Evolutionary conservation across 2,888 invertebrate species (phyloP).

Genomic region (Latheticus oryzae): DNA sequence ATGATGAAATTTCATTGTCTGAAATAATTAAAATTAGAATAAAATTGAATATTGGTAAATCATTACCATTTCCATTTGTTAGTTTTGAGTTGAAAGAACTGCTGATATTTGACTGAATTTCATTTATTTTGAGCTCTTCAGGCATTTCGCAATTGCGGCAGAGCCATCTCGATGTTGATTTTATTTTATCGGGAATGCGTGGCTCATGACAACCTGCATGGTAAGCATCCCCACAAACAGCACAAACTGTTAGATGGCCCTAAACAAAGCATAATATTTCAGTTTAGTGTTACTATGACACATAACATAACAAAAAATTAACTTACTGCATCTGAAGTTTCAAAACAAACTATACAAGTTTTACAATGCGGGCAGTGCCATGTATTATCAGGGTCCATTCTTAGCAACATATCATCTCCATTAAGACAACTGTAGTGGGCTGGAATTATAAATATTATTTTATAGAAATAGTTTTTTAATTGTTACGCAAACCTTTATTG

Average conservation of each 20-base stretch:
- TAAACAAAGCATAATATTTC: conserved; percentile 34
- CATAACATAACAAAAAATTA: conserved; percentile 1
- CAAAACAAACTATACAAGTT: conserved; percentile 84
- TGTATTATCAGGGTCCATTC: conserved; percentile 74
- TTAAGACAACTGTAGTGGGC: conserved; percentile 79
- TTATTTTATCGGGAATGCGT: conserved; percentile 69
- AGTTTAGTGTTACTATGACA: not conserved
- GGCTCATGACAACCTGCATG: conserved; percentile 86
- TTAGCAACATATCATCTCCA: conserved; percentile 74
- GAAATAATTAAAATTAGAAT: not conserved
- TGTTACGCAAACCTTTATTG: conserved; percentile 70
- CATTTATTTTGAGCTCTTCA: conserved; percentile 61
- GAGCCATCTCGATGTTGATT: conserved; percentile 76
- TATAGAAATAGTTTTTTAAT: no score
- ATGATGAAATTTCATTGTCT: conserved; percentile 45
- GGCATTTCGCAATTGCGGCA: conserved; percentile 74
- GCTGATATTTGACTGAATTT: conserved; percentile 62
- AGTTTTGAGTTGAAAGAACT: conserved; percentile 47
- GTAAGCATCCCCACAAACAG: conserved; percentile 86
- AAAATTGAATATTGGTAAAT: not conserved
- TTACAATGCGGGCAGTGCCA: conserved; percentile 95
- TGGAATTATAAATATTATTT: no score
- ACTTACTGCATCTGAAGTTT: conserved; percentile 80
- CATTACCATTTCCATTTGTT: conserved; percentile 44
- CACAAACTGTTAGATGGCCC: conserved; percentile 67